Percentiles rank a stretch among this genome's conserved stretches.
Conservation (phyloP, 35 echinoderm and acorn worm genomes). For the Chiridota heheva region DNA sequence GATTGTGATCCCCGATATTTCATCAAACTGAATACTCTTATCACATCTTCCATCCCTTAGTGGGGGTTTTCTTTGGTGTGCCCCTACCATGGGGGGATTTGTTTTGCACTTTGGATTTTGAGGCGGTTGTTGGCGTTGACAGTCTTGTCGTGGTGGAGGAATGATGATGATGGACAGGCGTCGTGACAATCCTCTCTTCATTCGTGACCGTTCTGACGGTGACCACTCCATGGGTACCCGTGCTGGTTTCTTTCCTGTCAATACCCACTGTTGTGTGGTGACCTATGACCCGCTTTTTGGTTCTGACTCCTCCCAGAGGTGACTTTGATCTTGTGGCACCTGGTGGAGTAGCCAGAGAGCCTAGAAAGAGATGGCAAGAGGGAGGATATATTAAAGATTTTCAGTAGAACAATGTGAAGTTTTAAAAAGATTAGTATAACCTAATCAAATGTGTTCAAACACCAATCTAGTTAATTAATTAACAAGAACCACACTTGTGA, state of each 20-base stretch:
- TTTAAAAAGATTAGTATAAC: too few species aligned
- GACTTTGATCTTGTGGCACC: conserved; percentile 32
- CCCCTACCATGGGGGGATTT: too few species aligned
- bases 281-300: conserved; percentile 38
- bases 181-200: conserved; percentile 79
- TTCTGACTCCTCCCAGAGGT: conserved; percentile 43
- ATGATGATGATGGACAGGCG: conserved; percentile 48
- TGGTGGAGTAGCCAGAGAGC: background rate
- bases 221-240: conserved; percentile 63
- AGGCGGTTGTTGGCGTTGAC: conserved; percentile 45
- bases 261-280: conserved; percentile 60
- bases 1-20: too few species aligned
- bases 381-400: background rate
- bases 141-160: conserved; percentile 22
- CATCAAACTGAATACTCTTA: too few species aligned
- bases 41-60: too few species aligned
- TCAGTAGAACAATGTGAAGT: background rate
- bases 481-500: background rate
- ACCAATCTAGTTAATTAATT: background rate
- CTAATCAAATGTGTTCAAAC: background rate
- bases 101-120: too few species aligned
- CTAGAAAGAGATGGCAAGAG: background rate
- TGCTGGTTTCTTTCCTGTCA: conserved; percentile 32
- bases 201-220: conserved; percentile 81
- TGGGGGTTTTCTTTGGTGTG: too few species aligned